These are phyloP conservation scores for Mesodorylaimus sp. DNA, from an alignment of 2,888 invertebrate species.

Conservation along the genomic window DNA sequence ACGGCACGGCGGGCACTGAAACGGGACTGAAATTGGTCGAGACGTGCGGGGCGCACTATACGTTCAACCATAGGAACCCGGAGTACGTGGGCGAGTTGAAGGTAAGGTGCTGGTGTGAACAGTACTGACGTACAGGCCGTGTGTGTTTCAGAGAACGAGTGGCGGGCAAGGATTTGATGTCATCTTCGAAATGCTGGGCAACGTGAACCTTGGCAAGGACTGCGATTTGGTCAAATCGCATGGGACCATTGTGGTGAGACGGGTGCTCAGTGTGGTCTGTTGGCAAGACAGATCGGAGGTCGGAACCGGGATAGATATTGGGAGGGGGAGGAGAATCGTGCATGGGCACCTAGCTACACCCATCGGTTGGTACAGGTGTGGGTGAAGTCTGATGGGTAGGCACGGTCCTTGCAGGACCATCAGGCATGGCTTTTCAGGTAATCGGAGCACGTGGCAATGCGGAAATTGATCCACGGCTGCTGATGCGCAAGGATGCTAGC, in stretches of 20 bases:
- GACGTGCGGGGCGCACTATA: slow-evolving; percentile 33
- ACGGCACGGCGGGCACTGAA: slow-evolving; percentile 39
- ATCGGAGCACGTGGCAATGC: slow-evolving; percentile 36
- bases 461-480: slow-evolving; percentile 31
- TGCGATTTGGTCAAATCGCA: slow-evolving; percentile 31
- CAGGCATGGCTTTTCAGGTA: slow-evolving; percentile 25
- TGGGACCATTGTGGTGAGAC: slow-evolving; percentile 36
- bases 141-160: too few species aligned
- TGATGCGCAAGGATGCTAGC: slow-evolving; percentile 33
- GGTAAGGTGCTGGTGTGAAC: slow-evolving; percentile 22
- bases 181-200: slow-evolving; percentile 42
- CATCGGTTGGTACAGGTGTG: too few species aligned
- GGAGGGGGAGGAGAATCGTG: too few species aligned
- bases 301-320: too few species aligned
- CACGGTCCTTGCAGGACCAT: too few species aligned
- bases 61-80: slow-evolving; percentile 37
- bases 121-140: too few species aligned
- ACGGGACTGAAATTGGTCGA: slow-evolving; percentile 35
- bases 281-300: too few species aligned
- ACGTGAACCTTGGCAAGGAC: slow-evolving; percentile 39
- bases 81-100: slow-evolving; percentile 34
- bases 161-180: slow-evolving; percentile 31
- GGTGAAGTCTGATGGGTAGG: too few species aligned
- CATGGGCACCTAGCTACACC: too few species aligned
- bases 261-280: not conserved